Evolutionary conservation across 2,888 invertebrate species (phyloP).

Genomic region (Neoascia interrupta): DNA sequence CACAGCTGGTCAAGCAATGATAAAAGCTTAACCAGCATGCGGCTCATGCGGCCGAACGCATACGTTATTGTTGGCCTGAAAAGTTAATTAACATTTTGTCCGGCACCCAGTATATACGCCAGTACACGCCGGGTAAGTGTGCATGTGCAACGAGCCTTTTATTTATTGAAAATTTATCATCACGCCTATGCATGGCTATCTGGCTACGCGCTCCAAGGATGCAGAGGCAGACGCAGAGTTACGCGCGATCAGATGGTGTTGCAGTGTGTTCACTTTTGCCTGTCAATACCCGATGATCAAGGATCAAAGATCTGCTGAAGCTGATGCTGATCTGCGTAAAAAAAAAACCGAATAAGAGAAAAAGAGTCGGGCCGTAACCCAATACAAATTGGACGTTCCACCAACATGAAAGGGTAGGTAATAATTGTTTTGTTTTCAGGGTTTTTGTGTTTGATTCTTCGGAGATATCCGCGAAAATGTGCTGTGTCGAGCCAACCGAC

Average conservation of each 20-base stretch:
- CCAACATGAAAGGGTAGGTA: conserved; percentile 68
- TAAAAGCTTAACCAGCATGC: conserved; percentile 69
- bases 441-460: conserved; percentile 49
- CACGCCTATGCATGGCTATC: conserved; percentile 45
- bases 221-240: no score
- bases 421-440: conserved; percentile 67
- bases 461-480: conserved; percentile 61
- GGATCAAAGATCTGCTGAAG: conserved; percentile 23
- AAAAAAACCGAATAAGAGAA: neutral
- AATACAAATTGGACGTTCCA: conserved; percentile 60
- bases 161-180: conserved; percentile 70
- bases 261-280: conserved; percentile 3
- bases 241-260: conserved; percentile 16
- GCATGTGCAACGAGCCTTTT: conserved; percentile 66
- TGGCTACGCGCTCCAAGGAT: no score
- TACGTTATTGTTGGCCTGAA: conserved; percentile 80
- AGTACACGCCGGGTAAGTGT: conserved; percentile 51
- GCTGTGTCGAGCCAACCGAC: conserved; percentile 47
- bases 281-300: conserved; percentile 31
- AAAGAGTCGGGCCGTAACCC: conserved; percentile 40
- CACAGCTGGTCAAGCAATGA: conserved; percentile 59
- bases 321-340: conserved; percentile 1
- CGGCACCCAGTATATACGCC: conserved; percentile 49
- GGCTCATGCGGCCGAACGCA: conserved; percentile 74
- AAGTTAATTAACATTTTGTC: conserved; percentile 80